phyloP scores from a whole-genome alignment of 2,113 vertebrate species.

The Lutjanus erythropterus region DNA sequence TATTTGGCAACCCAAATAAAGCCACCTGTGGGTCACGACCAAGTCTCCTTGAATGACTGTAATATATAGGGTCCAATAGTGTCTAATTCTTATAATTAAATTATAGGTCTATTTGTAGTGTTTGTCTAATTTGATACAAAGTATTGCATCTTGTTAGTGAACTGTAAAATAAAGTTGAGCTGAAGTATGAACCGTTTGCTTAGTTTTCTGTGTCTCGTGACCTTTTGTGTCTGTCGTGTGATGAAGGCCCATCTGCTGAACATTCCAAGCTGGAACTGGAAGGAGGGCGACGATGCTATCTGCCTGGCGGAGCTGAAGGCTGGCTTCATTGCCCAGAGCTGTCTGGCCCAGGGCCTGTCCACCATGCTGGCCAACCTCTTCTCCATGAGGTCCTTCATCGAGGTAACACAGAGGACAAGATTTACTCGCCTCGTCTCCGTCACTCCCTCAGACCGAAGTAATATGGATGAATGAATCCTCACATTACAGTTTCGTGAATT shows the following conservation, averaged over 20 bases:
- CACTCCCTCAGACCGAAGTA: conserved; percentile 18
- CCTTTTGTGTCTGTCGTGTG: conserved; percentile 46
- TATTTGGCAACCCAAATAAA: too few species aligned
- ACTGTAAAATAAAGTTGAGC: too few species aligned
- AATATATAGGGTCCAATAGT: too few species aligned
- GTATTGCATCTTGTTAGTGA: too few species aligned
- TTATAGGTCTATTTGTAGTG: too few species aligned
- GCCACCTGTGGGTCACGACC: too few species aligned
- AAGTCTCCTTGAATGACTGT: too few species aligned
- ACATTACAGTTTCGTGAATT: conserved; percentile 47
- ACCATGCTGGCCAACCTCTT: conserved; percentile 99
- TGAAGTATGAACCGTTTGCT: conserved; percentile 1
- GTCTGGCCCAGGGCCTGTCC: conserved; percentile 98
- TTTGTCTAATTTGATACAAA: too few species aligned
- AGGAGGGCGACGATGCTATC: conserved; percentile 98
- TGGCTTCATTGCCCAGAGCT: conserved; percentile 99
- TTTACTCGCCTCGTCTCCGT: conserved; percentile 52
- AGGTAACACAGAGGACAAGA: conserved; percentile 89
- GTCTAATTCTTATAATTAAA: too few species aligned
- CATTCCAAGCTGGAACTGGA: conserved; percentile 99
- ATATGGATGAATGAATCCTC: conserved; percentile 47
- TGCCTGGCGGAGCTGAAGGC: conserved; percentile 98
- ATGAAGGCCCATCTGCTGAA: conserved; percentile 98
- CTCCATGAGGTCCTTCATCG: conserved; percentile 99
- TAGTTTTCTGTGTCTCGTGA: conserved; percentile 43